phyloP scores from a whole-genome alignment of 2,113 vertebrate species.

The Thermophis baileyi region DNA sequence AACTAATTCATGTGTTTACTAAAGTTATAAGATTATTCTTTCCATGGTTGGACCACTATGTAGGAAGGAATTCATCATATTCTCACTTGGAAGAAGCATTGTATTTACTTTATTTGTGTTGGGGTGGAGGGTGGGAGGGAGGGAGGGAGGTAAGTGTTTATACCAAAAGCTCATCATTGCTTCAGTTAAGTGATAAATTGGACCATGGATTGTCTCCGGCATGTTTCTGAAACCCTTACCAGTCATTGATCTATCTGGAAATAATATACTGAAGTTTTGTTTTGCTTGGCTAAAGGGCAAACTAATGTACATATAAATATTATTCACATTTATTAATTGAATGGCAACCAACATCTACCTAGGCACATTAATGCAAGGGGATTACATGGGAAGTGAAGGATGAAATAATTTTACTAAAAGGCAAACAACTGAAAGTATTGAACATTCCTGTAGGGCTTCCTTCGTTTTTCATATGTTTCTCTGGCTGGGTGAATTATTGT shows the following conservation, averaged over 20 bases:
- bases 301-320: neutral
- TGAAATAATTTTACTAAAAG: conserved; percentile 56
- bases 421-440: conserved; percentile 32
- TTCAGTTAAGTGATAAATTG: neutral
- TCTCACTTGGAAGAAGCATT: neutral
- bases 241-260: neutral
- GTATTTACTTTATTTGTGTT: neutral
- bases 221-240: neutral
- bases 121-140: neutral
- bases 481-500: conserved; percentile 57
- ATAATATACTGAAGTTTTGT: neutral
- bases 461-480: conserved; percentile 49
- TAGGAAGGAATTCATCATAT: neutral
- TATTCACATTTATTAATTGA: neutral
- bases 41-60: neutral
- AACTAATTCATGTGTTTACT: neutral
- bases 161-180: neutral
- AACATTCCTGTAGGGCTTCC: conserved; percentile 50
- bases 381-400: conserved; percentile 38
- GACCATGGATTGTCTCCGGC: neutral
- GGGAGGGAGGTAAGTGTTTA: neutral
- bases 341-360: neutral
- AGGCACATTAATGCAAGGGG: neutral
- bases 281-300: neutral
- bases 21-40: neutral